Conservation (phyloP, 1,140 invertebrate species). For the Heliconius melpomene region DNA sequence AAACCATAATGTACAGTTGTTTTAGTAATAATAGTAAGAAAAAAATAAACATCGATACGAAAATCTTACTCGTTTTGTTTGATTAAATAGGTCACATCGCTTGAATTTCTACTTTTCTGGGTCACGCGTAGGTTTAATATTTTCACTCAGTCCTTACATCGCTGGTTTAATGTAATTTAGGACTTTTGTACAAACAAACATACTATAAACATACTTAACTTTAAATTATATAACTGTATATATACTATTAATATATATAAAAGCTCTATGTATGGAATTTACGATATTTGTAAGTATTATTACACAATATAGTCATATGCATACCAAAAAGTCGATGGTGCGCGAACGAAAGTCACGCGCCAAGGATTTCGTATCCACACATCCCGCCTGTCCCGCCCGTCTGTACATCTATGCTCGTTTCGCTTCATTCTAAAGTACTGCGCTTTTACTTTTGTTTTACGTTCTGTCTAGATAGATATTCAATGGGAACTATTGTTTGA, state of each 20-base stretch:
- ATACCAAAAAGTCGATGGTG: constrained; percentile 71
- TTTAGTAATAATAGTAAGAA: background rate
- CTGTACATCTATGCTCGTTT: constrained; percentile 40
- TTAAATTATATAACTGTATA: background rate
- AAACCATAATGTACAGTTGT: background rate
- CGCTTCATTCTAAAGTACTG: constrained; percentile 29
- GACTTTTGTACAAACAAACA: background rate
- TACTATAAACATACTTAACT: background rate
- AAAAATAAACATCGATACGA: constrained; percentile 6
- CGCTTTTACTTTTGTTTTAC: constrained; percentile 20
- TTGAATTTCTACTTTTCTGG: constrained; percentile 22
- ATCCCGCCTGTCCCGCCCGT: constrained; percentile 47
- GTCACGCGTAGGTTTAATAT: constrained; percentile 22
- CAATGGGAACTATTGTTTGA: background rate
- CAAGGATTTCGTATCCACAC: constrained; percentile 69
- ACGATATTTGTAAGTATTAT: constrained; percentile 57
- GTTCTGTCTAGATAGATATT: background rate
- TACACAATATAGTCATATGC: constrained; percentile 37
- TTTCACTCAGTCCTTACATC: constrained; percentile 8
- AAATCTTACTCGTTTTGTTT: constrained; percentile 1
- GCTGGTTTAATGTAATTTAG: background rate
- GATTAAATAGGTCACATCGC: constrained; percentile 23
- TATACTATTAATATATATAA: background rate
- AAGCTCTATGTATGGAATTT: constrained; percentile 48
- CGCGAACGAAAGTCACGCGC: constrained; percentile 75